Conservation (phyloP, 2,113 vertebrate genomes). For the Stegastes partitus region DNA sequence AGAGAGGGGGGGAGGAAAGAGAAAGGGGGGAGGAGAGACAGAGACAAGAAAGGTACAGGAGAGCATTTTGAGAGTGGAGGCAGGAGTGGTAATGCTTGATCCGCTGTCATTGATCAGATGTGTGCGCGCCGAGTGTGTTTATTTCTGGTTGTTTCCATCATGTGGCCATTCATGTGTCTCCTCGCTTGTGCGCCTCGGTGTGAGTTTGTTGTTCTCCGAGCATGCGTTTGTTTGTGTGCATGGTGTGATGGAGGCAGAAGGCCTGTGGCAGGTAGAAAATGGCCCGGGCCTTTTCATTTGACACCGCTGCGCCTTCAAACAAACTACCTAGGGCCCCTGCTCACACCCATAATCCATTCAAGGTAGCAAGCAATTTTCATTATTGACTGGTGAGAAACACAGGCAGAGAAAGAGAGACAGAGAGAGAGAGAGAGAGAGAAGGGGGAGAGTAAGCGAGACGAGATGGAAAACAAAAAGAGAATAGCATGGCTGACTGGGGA, state of each 20-base stretch:
- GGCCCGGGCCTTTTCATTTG: constrained; percentile 83
- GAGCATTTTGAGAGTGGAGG: constrained; percentile 29
- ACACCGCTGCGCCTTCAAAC: constrained; percentile 83
- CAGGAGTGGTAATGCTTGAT: constrained; percentile 51
- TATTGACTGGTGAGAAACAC: constrained; percentile 85
- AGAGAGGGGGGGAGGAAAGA: neutral
- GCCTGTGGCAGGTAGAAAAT: constrained; percentile 80
- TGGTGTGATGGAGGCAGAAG: constrained; percentile 70
- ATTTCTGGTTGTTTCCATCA: constrained; percentile 48
- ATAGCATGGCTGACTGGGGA: constrained; percentile 57
- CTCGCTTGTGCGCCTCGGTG: constrained; percentile 3
- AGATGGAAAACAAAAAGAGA: constrained; percentile 70
- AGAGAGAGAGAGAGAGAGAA: constrained; percentile 13
- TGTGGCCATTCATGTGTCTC: constrained; percentile 34
- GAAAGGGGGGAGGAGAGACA: neutral
- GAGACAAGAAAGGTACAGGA: constrained; percentile 49
- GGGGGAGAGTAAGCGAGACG: constrained; percentile 26
- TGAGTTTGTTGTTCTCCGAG: neutral
- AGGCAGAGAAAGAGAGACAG: constrained; percentile 47
- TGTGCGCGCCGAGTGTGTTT: constrained; percentile 34
- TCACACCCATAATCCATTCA: constrained; percentile 86
- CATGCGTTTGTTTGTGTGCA: constrained; percentile 11
- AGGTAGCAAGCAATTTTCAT: constrained; percentile 87
- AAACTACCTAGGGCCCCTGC: constrained; percentile 79
- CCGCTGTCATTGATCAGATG: constrained; percentile 64